Base-by-base conservation (phyloP, 1,140 invertebrate species). In the Ericerus pela region DNA sequence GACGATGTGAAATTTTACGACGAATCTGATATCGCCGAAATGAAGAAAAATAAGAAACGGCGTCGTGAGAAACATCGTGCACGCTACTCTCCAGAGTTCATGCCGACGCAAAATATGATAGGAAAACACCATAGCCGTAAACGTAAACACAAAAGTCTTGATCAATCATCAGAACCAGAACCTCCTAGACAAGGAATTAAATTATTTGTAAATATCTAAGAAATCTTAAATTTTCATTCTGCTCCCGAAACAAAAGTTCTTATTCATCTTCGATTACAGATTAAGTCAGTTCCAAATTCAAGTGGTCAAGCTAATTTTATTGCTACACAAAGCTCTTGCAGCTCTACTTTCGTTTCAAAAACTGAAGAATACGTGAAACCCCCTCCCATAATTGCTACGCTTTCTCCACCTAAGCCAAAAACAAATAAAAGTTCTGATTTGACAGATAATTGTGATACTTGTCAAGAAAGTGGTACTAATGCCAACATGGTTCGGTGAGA, bases 201-300 rank as follows among this genome's bases (percentile, higher is more conserved):
- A 29, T 84, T 85, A 56, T 84, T 84, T 71, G 82, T 85, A 71
- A 59, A 58, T 60, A 28, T 20, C 51, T 26, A n/a, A n/a, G n/a
- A n/a, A n/a, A n/a, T n/a, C n/a, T n/a, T n/a, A n/a, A n/a, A n/a
- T n/a, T n/a, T n/a, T n/a, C n/a, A n/a, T n/a, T n/a, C n/a, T n/a
- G n/a, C n/a, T n/a, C n/a, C n/a, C n/a, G n/a, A n/a, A n/a, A n/a
- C n/a, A n/a, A n/a, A n/a, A n/a, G n/a, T n/a, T n/a, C n/a, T n/a
- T n/a, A n/a, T n/a, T n/a, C n/a, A n/a, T n/a, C n/a, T n/a, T 55
- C 56, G 51, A 57, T 62, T 67, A 28, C 67, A 86, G 78, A 86
- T 88, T 51, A 88, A 87, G 66, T 81, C 84, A 1, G 80, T 88
- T 61, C 84, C 84, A 6, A 73, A 84, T 61, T 83, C 83, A 1